Percentiles rank a stretch among this genome's conserved stretches.
These are phyloP conservation scores for Lymantria monacha DNA, from an alignment of 2,888 invertebrate species.

Conservation along the genomic window DNA sequence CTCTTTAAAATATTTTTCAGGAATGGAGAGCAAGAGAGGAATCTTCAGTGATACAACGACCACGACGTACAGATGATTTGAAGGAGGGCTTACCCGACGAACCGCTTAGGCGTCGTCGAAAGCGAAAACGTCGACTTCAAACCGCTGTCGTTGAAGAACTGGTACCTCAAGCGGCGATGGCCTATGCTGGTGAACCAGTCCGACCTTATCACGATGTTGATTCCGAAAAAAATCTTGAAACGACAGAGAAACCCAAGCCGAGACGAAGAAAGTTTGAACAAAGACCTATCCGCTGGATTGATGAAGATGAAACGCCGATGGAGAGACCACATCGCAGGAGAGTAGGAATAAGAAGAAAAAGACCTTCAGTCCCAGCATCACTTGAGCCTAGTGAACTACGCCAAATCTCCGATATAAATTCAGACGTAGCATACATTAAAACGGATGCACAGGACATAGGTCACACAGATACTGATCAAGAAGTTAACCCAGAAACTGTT, in stretches of 20 bases:
- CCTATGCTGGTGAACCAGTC: constrained; percentile 42
- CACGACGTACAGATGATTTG: constrained; percentile 48
- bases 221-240: constrained; percentile 33
- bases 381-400: constrained; percentile 53
- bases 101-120: constrained; percentile 73
- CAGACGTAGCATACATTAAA: constrained; percentile 23
- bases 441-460: constrained; percentile 14
- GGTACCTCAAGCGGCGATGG: constrained; percentile 41
- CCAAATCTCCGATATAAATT: constrained; percentile 25
- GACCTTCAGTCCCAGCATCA: constrained; percentile 46
- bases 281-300: constrained; percentile 59
- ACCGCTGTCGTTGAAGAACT: constrained; percentile 41
- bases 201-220: constrained; percentile 44
- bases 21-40: constrained; percentile 74
- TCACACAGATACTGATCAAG: constrained; percentile 5
- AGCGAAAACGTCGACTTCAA: constrained; percentile 84
- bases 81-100: constrained; percentile 55
- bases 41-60: constrained; percentile 45
- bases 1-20: constrained; percentile 62
- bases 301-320: constrained; percentile 56
- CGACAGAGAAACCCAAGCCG: constrained; percentile 50
- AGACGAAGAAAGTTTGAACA: constrained; percentile 58
- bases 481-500: constrained; percentile 6
- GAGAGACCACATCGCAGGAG: constrained; percentile 59
- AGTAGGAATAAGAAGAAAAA: constrained; percentile 58